Evolutionary conservation across 2,113 vertebrate species (phyloP), one percentile per base, ranked within the genome.

Genomic region (Struthio camelus): DNA sequence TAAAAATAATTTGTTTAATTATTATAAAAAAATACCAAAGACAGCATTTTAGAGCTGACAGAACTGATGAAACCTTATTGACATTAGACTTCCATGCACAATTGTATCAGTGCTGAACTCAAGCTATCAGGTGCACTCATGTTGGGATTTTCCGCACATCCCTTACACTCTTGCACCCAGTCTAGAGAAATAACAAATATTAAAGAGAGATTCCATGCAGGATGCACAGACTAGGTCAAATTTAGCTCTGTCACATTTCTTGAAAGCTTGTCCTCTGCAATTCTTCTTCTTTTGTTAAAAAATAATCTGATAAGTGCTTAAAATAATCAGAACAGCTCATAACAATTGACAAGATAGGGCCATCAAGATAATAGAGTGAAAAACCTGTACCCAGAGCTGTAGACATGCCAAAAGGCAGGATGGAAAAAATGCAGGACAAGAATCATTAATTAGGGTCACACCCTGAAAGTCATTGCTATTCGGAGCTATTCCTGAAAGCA

Each of bases 61-160:
- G 23, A 83, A 72, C 28, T 88, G 16, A 14, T 85, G 64, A 64
- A 72, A 42, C 28, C 6, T 79, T 23, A 9, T 2, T 85, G 54
- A n/a, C 12, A 22, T 80, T 46, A 34, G 2, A 7, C 6, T 82
- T 69, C 40, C 9, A 14, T 30, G 11, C 14, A n/a, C 12, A 59
- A 34, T n/a, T 30, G 30, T 2, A 13, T 30, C 34, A 59, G 17
- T 25, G 27, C 54, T 59, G 30, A 48, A 25, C 27, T 58, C 71
- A 22, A 65, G 10, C 6, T 6, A 11, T 34, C 14, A 1, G 7
- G 3, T 67, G 23, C 3, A 8, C 12, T 58, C 5, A n/a, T 5
- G 4, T 44, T 64, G 36, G 61, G 48, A 44, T 88, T 83, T 54
- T 58, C 32, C n/a, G 11, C 40, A n/a, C 7, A 20, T 44, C 32